Conservation (phyloP, 2,113 vertebrate species). For the Progne subis region DNA sequence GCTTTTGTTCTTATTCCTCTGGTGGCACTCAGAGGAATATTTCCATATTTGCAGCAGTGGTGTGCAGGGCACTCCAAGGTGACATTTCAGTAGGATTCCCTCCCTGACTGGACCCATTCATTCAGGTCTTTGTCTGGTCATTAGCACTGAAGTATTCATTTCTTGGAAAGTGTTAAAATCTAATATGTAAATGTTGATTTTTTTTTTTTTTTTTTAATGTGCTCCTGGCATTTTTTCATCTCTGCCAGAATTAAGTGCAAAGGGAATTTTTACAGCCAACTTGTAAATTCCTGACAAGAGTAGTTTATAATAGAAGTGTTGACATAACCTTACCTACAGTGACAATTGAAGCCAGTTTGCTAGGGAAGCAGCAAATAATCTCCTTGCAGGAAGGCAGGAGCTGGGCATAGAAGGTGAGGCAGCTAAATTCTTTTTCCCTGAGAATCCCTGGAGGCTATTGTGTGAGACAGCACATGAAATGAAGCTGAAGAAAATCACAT, state of each 20-base stretch:
- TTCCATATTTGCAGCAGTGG: neutral
- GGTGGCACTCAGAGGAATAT: neutral
- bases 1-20: neutral
- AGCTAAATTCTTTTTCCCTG: conserved; percentile 34
- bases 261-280: conserved; percentile 56
- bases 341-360: conserved; percentile 54
- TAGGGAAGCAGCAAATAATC: conserved; percentile 53
- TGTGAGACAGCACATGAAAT: conserved; percentile 52
- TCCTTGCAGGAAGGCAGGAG: conserved; percentile 33
- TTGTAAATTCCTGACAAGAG: conserved; percentile 69
- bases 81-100: neutral
- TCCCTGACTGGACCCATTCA: neutral
- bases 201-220: neutral
- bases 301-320: conserved; percentile 67
- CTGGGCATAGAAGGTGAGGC: conserved; percentile 46
- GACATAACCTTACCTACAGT: conserved; percentile 63
- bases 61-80: neutral
- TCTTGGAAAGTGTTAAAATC: conserved; percentile 48
- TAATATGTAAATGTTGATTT: neutral
- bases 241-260: conserved; percentile 45
- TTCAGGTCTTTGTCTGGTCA: neutral
- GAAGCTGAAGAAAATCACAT: conserved; percentile 35
- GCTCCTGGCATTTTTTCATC: conserved; percentile 31
- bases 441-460: conserved; percentile 44
- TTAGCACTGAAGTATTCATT: neutral